Base-by-base conservation (phyloP, 2,888 invertebrate genomes). In the Cosmia trapezina region DNA sequence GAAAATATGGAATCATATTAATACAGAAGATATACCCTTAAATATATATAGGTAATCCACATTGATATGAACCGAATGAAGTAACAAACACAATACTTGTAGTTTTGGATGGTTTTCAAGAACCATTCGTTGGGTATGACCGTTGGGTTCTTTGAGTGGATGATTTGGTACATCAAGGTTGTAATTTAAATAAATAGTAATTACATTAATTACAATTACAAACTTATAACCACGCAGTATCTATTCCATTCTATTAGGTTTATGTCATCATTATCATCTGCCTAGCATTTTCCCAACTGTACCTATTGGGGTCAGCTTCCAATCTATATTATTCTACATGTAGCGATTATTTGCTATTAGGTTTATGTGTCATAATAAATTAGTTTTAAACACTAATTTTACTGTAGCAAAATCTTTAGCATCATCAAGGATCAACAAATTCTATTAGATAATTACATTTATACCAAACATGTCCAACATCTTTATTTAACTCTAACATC, bases 401-500 rank as follows among this genome's bases (percentile, higher is more conserved):
- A 12, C 5, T 60, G 43, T 45, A 45, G 1, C 33, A 19, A 49
- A 70, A 49, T 53, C n/a, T 62, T 59, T 63, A 8, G 4, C 54
- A 54, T 43, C 41, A 71, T 22, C 6, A 69, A 28, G 76, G 73
- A 37, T 83, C 37, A 73, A 60, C 59, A 60, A 59, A 65, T 70
- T 68, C 43, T 67, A 72, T 70, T 54, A 76, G 9, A 72, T 76
- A 70, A 83, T 80, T 81, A 70, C 9, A 56, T 73, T 81, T 81
- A 59, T 56, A 43, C 19, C 14, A 73, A 59, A 59, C 56, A 43
- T 57, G 41, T 61, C 65, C 49, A 61, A 85, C 75, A 61, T 51
- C 75, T 82, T 82, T 61, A 81, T 81, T 81, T 75, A 59, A 78
- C 8, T 45, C 54, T 60, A 79, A 70, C 56, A 68, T 66, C 49